These are phyloP conservation scores for Ormyrus thymus DNA, from an alignment of 2,888 invertebrate species.

Conservation along the genomic window DNA sequence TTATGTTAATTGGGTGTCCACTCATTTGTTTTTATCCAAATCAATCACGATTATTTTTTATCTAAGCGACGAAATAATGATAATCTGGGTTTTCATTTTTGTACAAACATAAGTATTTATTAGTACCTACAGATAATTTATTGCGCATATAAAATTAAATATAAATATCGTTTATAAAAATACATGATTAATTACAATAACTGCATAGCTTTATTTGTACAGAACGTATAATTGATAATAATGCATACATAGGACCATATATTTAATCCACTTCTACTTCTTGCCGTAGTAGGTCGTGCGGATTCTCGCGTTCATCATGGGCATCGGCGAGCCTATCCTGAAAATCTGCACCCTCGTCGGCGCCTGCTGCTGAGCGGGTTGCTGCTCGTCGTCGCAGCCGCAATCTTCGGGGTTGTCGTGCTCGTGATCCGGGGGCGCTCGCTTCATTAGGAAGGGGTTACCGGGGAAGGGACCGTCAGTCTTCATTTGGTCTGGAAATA, in stretches of 20 bases:
- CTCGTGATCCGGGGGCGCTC: not conserved
- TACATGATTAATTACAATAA: conserved; percentile 1
- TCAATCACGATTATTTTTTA: not conserved
- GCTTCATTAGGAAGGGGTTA: conserved; percentile 44
- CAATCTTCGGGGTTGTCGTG: conserved; percentile 29
- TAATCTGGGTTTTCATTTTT: not conserved
- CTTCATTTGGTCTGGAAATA: conserved; percentile 1
- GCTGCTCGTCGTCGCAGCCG: conserved; percentile 31
- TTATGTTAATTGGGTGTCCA: not conserved
- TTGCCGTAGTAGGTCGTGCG: not conserved
- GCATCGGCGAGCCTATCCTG: conserved; percentile 33
- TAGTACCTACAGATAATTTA: not conserved
- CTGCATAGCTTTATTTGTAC: not conserved
- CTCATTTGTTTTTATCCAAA: not conserved
- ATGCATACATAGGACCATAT: not conserved
- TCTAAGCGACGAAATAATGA: not conserved
- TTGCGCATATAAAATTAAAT: conserved; percentile 22
- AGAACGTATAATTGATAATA: not conserved
- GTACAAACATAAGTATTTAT: conserved; percentile 2
- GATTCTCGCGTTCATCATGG: conserved; percentile 7
- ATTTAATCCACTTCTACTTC: not conserved
- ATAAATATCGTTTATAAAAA: not conserved
- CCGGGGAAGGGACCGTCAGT: not conserved
- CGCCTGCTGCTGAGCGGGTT: not conserved
- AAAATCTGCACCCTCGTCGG: conserved; percentile 18